Evolutionary conservation across 1,140 invertebrate genomes (phyloP), one percentile per base, ranked within the genome.

Genomic region (Neodiprion fabricii): DNA sequence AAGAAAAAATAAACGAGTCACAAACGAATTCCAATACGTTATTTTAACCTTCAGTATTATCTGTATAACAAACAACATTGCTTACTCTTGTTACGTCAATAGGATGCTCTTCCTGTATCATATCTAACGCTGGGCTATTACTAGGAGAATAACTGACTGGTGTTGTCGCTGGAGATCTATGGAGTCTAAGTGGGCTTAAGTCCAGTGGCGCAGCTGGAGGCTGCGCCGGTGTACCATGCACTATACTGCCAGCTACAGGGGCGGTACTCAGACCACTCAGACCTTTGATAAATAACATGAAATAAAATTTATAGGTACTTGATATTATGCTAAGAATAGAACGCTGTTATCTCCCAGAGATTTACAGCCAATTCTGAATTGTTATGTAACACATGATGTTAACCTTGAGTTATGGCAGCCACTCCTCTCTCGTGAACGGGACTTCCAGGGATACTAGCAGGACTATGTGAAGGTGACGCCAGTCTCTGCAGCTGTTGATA

Each of bases 61-160:
- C 28, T 11, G 65, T 65, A 72, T n/a, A 69, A 73, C 50, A 9
- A 61, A 61, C 53, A 9, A 17, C 53, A 7, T 7, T 9, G 67
- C 81, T 83, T 85, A 88, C 88, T 80, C 87, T 86, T 66, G 85
- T 83, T 75, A 90, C 87, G 74, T 90, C 90, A 47, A 90, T 86
- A 74, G 90, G 91, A 82, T 88, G 87, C 85, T 96, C 95, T 82
- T 97, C 96, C 83, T 95, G 94, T 67, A 97, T 97, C 91, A 96
- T 96, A 79, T 95, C 95, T 67, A 97, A 87, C 77, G 94, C 92
- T 72, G 93, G 91, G 80, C 93, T 91, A 72, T 89, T 89, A 78
- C 87, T 89, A 65, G 87, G 87, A 12, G 88, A 89, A 78, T 89
- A 89, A 82, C 86, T 88, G 9, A 89, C 87, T 53, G 88, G 87